Evolutionary conservation across 1,140 invertebrate genomes (phyloP).

Genomic region (Drosophila pallidifrons): DNA sequence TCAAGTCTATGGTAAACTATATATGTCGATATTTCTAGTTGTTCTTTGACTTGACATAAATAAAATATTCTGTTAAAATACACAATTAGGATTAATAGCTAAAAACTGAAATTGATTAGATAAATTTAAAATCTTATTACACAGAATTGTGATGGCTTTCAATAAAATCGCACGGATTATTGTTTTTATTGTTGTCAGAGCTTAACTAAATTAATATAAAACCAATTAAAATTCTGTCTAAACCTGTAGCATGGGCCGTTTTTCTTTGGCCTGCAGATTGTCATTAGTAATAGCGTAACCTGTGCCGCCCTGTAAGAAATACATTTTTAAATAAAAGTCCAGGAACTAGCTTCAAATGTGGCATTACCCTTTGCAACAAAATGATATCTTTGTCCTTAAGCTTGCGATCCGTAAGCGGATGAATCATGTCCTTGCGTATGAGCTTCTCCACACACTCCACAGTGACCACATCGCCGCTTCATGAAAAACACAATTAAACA

Average conservation of each 20-base stretch:
- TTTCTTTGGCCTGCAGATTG: slow-evolving; percentile 93
- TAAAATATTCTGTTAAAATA: too few species aligned
- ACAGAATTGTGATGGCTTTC: neutral
- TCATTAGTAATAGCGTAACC: slow-evolving; percentile 96
- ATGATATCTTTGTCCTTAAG: slow-evolving; percentile 98
- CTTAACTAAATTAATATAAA: neutral
- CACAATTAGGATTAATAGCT: too few species aligned
- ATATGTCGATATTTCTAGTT: too few species aligned
- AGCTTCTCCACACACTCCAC: slow-evolving; percentile 98
- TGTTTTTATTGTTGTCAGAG: neutral
- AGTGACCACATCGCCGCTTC: slow-evolving; percentile 95
- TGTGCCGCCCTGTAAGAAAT: slow-evolving; percentile 92
- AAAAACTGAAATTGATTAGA: too few species aligned
- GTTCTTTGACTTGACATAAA: too few species aligned
- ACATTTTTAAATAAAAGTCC: neutral
- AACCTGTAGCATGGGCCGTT: slow-evolving; percentile 94
- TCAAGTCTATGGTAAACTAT: too few species aligned
- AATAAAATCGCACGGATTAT: neutral
- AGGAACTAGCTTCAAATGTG: neutral
- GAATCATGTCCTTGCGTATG: slow-evolving; percentile 98
- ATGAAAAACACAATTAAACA: slow-evolving; percentile 15
- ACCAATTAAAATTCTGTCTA: slow-evolving; percentile 69
- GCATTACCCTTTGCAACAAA: slow-evolving; percentile 91
- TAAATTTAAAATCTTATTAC: too few species aligned
- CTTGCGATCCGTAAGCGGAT: slow-evolving; percentile 95